Evolutionary conservation across 2,797 vertebrate species (phyloP).

Genomic region (Poecilia velifera): DNA sequence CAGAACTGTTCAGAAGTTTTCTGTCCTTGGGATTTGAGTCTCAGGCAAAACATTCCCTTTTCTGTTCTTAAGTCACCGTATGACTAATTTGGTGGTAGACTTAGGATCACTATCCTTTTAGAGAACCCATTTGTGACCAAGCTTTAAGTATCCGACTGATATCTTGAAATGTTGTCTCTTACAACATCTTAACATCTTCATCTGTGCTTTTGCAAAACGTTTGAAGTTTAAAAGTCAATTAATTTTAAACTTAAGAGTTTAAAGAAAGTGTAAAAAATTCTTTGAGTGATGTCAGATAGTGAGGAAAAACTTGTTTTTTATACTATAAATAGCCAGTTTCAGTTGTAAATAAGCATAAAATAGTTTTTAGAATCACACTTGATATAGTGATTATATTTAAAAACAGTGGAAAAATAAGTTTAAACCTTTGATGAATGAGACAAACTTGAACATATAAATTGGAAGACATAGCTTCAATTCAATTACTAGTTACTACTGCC

Average conservation of each 20-base stretch:
- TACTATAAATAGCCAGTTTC: background rate
- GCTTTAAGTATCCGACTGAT: background rate
- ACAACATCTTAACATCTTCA: background rate
- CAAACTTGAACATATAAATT: slow-evolving; percentile 40
- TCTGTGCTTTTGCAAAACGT: background rate
- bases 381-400: background rate
- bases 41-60: background rate
- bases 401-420: background rate
- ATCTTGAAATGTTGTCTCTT: background rate
- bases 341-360: background rate
- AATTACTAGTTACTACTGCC: slow-evolving; percentile 32
- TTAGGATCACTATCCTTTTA: background rate
- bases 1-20: background rate
- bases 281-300: background rate
- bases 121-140: background rate
- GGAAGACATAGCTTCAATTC: slow-evolving; percentile 36
- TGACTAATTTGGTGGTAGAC: background rate
- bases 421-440: slow-evolving; percentile 24
- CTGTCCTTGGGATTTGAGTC: background rate
- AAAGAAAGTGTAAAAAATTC: background rate
- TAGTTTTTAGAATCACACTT: background rate
- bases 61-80: background rate
- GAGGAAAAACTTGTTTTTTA: background rate
- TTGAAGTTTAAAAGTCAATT: background rate
- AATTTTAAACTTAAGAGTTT: background rate